Base-by-base conservation (phyloP, 2,113 vertebrate genomes). In the Hippocampus abdominalis region DNA sequence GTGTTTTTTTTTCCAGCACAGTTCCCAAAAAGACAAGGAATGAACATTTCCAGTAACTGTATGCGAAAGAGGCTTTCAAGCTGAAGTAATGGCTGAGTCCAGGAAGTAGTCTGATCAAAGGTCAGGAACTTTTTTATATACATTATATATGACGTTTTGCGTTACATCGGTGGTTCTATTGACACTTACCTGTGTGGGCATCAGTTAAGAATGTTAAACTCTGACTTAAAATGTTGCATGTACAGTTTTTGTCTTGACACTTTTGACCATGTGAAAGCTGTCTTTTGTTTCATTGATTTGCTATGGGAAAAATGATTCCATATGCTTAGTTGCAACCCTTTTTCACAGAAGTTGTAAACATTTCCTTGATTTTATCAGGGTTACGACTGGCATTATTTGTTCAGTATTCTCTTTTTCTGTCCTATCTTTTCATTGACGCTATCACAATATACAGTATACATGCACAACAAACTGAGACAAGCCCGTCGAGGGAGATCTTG, bases 401-500 rank as follows among this genome's bases (percentile, higher is more conserved):
- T 66, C 25, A 49, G 6, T 29, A 16, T 12, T 15, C 12, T 57
- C 21, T 57, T 29, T 49, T 20, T 36, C 32, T 32, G 46, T 51
- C 46, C 10, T 51, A 8, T 29, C 29, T 51, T 66, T 66, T 36
- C 13, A 49, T 36, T 51, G 65, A 29, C 48, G 36, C 21, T 29
- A 12, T 46, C 44, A n/a, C 4, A 8, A 36, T 56, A 29, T 32
- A 54, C 25, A 46, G 7, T 44, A 46, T 64, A 40, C 20, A 25
- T 64, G 62, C 23, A 13, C 11, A 25, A 42, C 40, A 64, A 64
- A 64, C 25, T 16, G 39, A 25, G 40, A 64, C 12, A 40, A 64
- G 40, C 40, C 40, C 46, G 62, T 64, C 40, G n/a, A n/a, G 62
- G 48, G 29, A 66, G 27, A 66, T 51, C 11, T 66, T 66, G 48